Percentiles rank a stretch among this genome's conserved stretches.
phyloP scores from a whole-genome alignment of 2,797 vertebrate species.

The Hypotaenidia okinawae region DNA sequence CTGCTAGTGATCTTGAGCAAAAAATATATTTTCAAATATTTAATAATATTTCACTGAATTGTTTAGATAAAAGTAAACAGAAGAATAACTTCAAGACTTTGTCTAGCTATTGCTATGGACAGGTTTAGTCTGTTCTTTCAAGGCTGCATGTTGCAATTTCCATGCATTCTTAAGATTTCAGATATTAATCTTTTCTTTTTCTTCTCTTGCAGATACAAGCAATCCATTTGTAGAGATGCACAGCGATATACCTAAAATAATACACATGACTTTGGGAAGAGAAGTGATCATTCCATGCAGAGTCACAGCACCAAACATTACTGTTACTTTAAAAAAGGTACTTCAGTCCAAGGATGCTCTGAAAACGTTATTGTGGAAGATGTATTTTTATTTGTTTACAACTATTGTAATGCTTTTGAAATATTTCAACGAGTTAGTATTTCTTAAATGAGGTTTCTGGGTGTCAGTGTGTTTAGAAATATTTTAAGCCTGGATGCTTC shows the following conservation, averaged over 20 bases:
- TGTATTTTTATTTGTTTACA: background rate
- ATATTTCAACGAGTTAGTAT: background rate
- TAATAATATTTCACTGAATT: background rate
- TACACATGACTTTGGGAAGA: constrained; percentile 85
- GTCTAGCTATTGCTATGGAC: background rate
- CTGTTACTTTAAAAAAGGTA: constrained; percentile 90
- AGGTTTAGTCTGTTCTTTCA: background rate
- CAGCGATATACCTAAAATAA: constrained; percentile 80
- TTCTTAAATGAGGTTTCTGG: background rate
- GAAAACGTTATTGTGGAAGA: background rate
- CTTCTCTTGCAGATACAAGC: constrained; percentile 84
- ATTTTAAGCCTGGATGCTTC: background rate
- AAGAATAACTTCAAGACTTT: background rate
- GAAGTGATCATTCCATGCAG: constrained; percentile 90
- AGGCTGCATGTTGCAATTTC: background rate
- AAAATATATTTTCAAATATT: background rate
- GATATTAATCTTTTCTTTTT: background rate
- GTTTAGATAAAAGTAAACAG: background rate
- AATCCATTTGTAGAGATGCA: constrained; percentile 89
- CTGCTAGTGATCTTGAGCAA: background rate
- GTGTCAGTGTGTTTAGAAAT: background rate
- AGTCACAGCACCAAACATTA: constrained; percentile 88
- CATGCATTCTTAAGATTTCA: background rate
- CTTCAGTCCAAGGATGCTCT: background rate
- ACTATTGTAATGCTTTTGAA: background rate